Evolutionary conservation across 2,797 vertebrate genomes (phyloP), one percentile per base, ranked within the genome.

Genomic region (Acanthopagrus latus): DNA sequence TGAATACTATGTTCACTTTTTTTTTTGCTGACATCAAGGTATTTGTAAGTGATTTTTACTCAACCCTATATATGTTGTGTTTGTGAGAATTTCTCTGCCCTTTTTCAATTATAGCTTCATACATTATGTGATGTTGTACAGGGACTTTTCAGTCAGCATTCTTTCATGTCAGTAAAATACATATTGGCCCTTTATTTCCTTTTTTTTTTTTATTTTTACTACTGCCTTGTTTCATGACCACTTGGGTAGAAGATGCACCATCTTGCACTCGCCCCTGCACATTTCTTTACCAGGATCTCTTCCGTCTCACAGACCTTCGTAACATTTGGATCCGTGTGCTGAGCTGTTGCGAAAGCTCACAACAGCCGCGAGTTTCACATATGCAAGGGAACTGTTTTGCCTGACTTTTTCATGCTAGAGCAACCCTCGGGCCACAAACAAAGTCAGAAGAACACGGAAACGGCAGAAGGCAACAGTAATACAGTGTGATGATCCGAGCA

Each of bases 381-480:
- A 58, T 44, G 2, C 51, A 23, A 59, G 55, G 25, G 25, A 6
- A 25, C 43, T 1, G 51, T 59, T 83, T 68, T 41, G 50, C 55
- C 76, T 73, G 56, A 29, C 41, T 74, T 52, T 38, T 1, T 18
- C 78, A 50, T 59, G 48, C 47, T 29, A 44, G 52, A 70, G 33
- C 18, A 48, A 73, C 13, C 25, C 14, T 43, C 43, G 20, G n/a
- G 48, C 20, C 16, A 62, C 33, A 1, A 46, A 48, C 23, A 58
- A 21, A 33, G n/a, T 57, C n/a, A 38, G 52, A 27, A 18, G 14
- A n/a, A 21, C 16, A 48, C 50, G 3, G 17, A 20, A 33, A 64
- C 2, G 54, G 43, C 47, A 67, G 16, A 43, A 51, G 16, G 14
- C 14, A 38, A 64, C 46, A 46, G 25, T 51, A 23, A 46, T 54